Conservation (phyloP, 2,888 invertebrate species). For the Gortyna flavago region DNA sequence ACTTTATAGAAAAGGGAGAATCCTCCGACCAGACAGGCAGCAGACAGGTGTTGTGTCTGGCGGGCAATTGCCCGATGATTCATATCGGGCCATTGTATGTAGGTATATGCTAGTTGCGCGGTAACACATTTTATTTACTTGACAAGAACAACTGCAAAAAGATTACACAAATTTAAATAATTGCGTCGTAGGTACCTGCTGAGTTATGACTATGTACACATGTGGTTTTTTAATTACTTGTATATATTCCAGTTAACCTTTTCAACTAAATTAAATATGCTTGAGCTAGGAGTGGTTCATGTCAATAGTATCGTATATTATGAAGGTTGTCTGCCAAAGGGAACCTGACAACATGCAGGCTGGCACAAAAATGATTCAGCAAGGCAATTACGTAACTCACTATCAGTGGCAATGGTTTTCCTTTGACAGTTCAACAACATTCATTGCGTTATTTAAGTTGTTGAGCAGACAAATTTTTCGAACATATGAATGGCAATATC, state of each 20-base stretch:
- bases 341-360: not conserved
- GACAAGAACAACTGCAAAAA: constrained; percentile 6
- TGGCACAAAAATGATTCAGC: not conserved
- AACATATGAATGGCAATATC: not conserved
- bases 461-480: not conserved
- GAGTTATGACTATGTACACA: not conserved
- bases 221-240: not conserved
- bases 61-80: too few relatives aligned
- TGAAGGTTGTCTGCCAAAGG: not conserved
- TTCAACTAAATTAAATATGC: not conserved
- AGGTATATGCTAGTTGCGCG: too few relatives aligned
- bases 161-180: constrained; percentile 13
- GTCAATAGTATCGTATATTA: not conserved
- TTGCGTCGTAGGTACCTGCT: not conserved
- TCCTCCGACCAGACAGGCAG: too few relatives aligned
- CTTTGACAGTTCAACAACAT: not conserved
- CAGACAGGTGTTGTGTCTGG: too few relatives aligned
- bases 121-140: constrained; percentile 2
- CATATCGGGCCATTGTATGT: too few relatives aligned
- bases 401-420: not conserved
- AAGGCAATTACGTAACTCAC: not conserved
- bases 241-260: constrained; percentile 4
- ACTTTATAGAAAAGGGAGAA: too few relatives aligned
- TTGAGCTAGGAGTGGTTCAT: not conserved
- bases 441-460: not conserved